Conservation (phyloP, 1,140 invertebrate species). For the Drosophila mauritiana region DNA sequence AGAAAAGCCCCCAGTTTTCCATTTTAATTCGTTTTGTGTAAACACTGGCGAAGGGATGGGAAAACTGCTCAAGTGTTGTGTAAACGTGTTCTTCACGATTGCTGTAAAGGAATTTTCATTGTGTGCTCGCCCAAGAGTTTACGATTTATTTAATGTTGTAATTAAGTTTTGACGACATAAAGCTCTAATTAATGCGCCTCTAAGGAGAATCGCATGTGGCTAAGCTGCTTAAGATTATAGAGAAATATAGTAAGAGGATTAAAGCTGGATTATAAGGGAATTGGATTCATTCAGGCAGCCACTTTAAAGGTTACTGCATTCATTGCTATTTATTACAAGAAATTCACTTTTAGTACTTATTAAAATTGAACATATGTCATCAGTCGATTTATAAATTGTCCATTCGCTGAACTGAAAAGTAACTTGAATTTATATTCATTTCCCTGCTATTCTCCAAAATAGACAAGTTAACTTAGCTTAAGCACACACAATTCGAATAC, state of each 20-base stretch:
- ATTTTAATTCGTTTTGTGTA: conserved; percentile 55
- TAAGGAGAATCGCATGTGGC: conserved; percentile 43
- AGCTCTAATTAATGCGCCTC: conserved; percentile 54
- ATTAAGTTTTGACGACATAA: conserved; percentile 44
- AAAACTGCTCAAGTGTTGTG: conserved; percentile 15
- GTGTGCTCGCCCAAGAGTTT: conserved; percentile 21
- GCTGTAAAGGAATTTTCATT: conserved; percentile 43
- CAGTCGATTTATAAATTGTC: too few relatives aligned
- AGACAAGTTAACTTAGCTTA: conserved; percentile 18
- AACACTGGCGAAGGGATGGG: neutral
- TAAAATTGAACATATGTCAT: too few relatives aligned
- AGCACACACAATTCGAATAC: neutral
- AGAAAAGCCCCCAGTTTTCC: conserved; percentile 14
- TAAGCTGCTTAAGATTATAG: conserved; percentile 54
- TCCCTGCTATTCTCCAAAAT: neutral
- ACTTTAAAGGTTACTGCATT: neutral
- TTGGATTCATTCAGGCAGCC: neutral
- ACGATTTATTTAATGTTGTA: conserved; percentile 59
- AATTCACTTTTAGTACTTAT: too few relatives aligned
- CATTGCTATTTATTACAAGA: too few relatives aligned
- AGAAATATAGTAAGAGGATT: conserved; percentile 19
- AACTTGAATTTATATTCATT: too few relatives aligned
- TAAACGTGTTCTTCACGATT: conserved; percentile 49
- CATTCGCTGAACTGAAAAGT: too few relatives aligned
- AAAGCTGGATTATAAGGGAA: neutral